Base-by-base conservation (phyloP, 2,888 invertebrate species). In the Epistrophe eligans region DNA sequence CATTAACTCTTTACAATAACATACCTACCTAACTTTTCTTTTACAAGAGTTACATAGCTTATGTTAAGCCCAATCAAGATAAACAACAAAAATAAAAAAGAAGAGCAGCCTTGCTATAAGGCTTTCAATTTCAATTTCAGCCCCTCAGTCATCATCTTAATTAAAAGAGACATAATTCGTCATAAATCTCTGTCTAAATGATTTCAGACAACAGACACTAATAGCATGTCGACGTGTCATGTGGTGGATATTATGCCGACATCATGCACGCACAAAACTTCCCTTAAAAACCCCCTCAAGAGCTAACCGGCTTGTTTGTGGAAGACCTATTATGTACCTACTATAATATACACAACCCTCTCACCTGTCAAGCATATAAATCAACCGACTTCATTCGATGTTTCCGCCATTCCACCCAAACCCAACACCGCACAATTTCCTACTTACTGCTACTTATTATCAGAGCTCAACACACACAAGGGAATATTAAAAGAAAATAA, bases 131-230 rank as follows among this genome's bases (percentile, higher is more conserved):
- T n/a, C 24, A 24, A 24, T 24, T 24, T 24, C 24, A 24, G 3
- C 24, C 62, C 17, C 9, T 60, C 66, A 77, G 70, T 43, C 79
- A 87, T 83, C 79, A 72, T 58, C 72, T 83, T 87, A 83, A 87
- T 87, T 83, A 87, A 87, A 82, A 83, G 62, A 77, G 83, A 79
- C 79, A 72, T 67, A 74, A 67, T 76, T 79, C 76, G 66, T 74
- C 57, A 87, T 87, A 87, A 87, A 87, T 87, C 83, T 66, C 45
- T 60, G 48, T 79, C 87, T 76, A 76, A 83, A 79, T 87, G 79
- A 83, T 87, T 83, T 79, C 72, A 87, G 79, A 66, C 83, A 83
- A 76, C 79, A 87, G 79, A 87, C 83, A 79, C 76, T 87, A 87
- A 87, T 87, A 72, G 83, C 83, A 83, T 87, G 87, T 87, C 79